A percentile compares a stretch with the other conserved stretches of the same genome.
Conservation (phyloP, 1,140 invertebrate genomes). For the Teleogryllus occipitalis region DNA sequence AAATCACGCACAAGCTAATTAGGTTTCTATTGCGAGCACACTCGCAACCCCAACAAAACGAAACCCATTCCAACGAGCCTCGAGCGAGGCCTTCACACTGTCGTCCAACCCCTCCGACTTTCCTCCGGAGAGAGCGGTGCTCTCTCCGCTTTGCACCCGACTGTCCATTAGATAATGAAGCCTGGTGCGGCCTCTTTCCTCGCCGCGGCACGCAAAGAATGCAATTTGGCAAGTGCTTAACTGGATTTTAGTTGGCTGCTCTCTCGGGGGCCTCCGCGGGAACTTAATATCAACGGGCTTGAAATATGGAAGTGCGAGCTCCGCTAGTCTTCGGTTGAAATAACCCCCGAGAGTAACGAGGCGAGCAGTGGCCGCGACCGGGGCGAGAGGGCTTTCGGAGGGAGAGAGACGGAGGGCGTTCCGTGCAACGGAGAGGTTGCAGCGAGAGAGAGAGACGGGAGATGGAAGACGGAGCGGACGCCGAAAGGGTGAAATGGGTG, state of each 20-base stretch:
- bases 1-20: too few relatives aligned
- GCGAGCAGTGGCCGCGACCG: neutral
- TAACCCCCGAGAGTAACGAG: constrained; percentile 18
- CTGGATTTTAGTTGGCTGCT: constrained; percentile 13
- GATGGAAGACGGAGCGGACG: neutral
- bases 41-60: too few relatives aligned
- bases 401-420: neutral
- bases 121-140: neutral
- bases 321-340: constrained; percentile 15
- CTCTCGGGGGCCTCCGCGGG: neutral
- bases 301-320: constrained; percentile 19
- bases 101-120: too few relatives aligned
- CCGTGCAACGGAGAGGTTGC: neutral
- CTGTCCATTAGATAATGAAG: constrained; percentile 10
- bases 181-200: constrained; percentile 1
- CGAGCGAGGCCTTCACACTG: too few relatives aligned
- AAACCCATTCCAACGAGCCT: too few relatives aligned
- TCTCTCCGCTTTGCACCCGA: neutral
- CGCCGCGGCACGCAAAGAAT: constrained; percentile 12
- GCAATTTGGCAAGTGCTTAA: constrained; percentile 21
- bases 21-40: too few relatives aligned
- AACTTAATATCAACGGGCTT: constrained; percentile 19
- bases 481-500: neutral
- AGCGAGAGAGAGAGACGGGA: neutral
- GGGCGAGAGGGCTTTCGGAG: neutral